Percentiles rank a stretch among this genome's conserved stretches.
Evolutionary conservation across 2,113 vertebrate genomes (phyloP).

Genomic region (Okapia johnstoni): DNA sequence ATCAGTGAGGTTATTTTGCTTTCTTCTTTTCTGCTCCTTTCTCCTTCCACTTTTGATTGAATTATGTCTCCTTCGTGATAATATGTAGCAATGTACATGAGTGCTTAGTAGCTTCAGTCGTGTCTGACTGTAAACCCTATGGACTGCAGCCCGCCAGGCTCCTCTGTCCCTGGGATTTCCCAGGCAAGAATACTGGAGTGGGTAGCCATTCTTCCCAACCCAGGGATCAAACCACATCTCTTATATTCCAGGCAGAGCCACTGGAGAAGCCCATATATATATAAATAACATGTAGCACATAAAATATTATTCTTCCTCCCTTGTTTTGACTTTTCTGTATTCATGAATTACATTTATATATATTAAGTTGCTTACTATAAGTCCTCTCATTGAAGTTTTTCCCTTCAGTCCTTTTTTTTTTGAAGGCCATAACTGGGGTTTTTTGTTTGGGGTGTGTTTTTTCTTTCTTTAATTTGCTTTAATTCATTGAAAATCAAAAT

Average conservation of each 20-base stretch:
- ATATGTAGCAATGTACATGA: neutral
- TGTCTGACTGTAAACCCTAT: neutral
- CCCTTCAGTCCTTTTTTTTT: conserved; percentile 23
- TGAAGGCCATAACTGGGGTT: conserved; percentile 79
- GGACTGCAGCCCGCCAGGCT: neutral
- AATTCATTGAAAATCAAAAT: conserved; percentile 78
- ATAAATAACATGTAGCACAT: neutral
- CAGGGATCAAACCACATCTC: neutral
- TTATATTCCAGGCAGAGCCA: neutral
- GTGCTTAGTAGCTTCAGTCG: neutral
- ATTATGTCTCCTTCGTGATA: neutral
- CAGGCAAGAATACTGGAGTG: neutral
- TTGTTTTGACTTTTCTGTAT: neutral
- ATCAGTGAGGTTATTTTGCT: neutral
- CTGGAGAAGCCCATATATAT: neutral
- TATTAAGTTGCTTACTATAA: neutral
- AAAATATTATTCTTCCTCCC: neutral
- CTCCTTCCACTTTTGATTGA: neutral
- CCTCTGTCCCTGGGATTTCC: neutral
- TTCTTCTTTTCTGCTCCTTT: neutral
- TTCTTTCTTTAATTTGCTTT: conserved; percentile 76
- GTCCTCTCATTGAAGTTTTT: neutral
- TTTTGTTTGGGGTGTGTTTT: conserved; percentile 25
- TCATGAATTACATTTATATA: neutral
- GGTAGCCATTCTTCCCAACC: neutral